Evolutionary conservation across 2,888 invertebrate species (phyloP).

Genomic region (Gryllus longicercus): DNA sequence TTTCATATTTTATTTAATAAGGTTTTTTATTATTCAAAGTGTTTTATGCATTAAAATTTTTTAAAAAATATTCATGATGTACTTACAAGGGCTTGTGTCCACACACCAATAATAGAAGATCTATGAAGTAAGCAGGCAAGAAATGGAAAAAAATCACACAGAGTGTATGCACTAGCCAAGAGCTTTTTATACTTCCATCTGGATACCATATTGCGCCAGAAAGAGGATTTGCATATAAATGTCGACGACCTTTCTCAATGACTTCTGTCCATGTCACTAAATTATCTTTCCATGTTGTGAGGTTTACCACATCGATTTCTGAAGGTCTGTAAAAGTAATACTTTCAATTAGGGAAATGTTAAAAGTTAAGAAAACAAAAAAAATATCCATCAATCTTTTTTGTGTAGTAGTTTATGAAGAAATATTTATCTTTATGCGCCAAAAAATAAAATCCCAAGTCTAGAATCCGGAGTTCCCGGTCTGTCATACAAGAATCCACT

Average conservation of each 20-base stretch:
- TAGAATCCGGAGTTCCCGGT: too few species aligned
- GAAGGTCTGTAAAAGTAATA: conserved; percentile 22
- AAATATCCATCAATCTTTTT: not conserved
- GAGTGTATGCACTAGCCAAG: conserved; percentile 47
- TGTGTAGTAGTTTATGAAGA: too few species aligned
- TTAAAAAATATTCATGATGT: not conserved
- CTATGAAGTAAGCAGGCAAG: conserved; percentile 52
- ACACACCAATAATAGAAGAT: conserved; percentile 43
- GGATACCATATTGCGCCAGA: conserved; percentile 48
- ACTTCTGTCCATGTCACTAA: conserved; percentile 56
- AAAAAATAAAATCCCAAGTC: too few species aligned
- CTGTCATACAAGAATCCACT: too few species aligned
- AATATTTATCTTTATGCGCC: too few species aligned
- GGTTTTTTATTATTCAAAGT: too few species aligned
- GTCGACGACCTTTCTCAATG: conserved; percentile 45
- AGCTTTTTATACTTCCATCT: conserved; percentile 40
- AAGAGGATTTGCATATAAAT: conserved; percentile 48
- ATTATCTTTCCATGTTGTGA: conserved; percentile 55
- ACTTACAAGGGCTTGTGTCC: conserved; percentile 37
- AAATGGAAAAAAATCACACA: conserved; percentile 52
- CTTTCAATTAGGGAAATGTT: not conserved
- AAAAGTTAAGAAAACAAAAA: not conserved
- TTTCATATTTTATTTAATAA: too few species aligned
- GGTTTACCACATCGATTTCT: conserved; percentile 52
- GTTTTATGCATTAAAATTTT: too few species aligned